Evolutionary conservation across 2,113 vertebrate species (phyloP).

Genomic region (Bagarius yarrelli): DNA sequence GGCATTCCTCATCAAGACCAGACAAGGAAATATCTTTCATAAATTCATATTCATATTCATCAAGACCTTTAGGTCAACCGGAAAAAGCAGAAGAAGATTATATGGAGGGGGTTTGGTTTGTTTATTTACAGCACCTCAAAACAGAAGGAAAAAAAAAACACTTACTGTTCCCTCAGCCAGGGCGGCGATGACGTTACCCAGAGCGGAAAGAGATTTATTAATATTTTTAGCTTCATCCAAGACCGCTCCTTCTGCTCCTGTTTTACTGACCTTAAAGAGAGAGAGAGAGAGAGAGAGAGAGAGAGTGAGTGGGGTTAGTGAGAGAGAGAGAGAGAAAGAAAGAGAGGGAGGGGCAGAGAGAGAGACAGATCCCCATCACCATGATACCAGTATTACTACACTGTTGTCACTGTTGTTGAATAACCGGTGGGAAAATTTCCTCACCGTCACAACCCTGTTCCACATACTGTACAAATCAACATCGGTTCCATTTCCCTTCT

Average conservation of each 20-base stretch:
- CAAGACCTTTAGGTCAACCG: neutral
- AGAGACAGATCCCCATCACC: too few relatives aligned
- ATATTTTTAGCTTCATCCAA: constrained; percentile 98
- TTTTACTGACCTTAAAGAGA: constrained; percentile 90
- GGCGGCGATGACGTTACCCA: constrained; percentile 95
- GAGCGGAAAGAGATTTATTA: constrained; percentile 96
- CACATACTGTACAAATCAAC: too few relatives aligned
- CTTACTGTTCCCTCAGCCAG: constrained; percentile 92
- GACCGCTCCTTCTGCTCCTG: constrained; percentile 91
- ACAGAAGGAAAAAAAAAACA: constrained; percentile 35
- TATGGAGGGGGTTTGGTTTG: too few relatives aligned
- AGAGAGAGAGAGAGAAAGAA: neutral
- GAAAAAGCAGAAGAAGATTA: neutral
- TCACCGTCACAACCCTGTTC: too few relatives aligned
- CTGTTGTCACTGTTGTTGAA: too few relatives aligned
- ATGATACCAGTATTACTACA: too few relatives aligned
- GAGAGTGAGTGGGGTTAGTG: too few relatives aligned
- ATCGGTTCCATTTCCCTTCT: too few relatives aligned
- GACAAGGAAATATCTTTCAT: neutral
- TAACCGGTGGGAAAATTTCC: too few relatives aligned
- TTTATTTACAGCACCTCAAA: neutral
- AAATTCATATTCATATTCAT: neutral
- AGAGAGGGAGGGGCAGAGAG: neutral
- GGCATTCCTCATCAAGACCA: too few relatives aligned
- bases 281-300: neutral